Conservation (phyloP, 1,140 invertebrate species). For the Magallana ariakensis region DNA sequence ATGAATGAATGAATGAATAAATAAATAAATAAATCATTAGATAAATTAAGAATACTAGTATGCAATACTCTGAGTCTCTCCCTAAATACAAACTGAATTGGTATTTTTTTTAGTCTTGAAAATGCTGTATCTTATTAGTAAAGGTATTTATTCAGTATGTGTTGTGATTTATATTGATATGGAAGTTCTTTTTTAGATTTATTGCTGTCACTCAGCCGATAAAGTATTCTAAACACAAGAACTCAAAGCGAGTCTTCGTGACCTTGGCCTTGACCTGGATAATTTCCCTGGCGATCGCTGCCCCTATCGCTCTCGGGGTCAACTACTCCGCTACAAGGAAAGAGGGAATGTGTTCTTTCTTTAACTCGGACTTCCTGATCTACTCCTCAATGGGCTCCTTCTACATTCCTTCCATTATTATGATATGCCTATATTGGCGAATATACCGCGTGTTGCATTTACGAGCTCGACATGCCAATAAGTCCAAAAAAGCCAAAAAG, state of each 20-base stretch:
- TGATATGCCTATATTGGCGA: conserved; percentile 99
- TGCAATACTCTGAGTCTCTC: too few relatives aligned
- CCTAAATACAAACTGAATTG: too few relatives aligned
- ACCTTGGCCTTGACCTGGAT: conserved; percentile 98
- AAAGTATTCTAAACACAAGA: conserved; percentile 99
- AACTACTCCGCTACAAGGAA: conserved; percentile 83
- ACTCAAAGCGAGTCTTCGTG: conserved; percentile 94
- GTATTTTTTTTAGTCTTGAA: too few relatives aligned
- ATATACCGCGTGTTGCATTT: conserved; percentile 95
- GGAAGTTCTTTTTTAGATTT: conserved; percentile 89
- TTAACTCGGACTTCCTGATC: conserved; percentile 98
- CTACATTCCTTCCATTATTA: conserved; percentile 99
- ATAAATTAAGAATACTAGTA: too few relatives aligned
- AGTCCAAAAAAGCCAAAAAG: conserved; percentile 60
- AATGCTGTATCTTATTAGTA: too few relatives aligned
- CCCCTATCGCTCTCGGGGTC: conserved; percentile 96
- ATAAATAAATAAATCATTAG: too few relatives aligned
- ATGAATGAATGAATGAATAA: too few relatives aligned
- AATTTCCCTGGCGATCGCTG: conserved; percentile 96
- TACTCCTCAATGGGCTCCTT: conserved; percentile 98
- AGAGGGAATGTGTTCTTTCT: conserved; percentile 90
- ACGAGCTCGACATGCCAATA: conserved; percentile 88
- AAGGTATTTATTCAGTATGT: too few relatives aligned
- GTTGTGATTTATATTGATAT: too few relatives aligned
- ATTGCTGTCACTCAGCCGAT: conserved; percentile 99